phyloP scores from a whole-genome alignment of 2,113 vertebrate species.

The Trichechus manatus region DNA sequence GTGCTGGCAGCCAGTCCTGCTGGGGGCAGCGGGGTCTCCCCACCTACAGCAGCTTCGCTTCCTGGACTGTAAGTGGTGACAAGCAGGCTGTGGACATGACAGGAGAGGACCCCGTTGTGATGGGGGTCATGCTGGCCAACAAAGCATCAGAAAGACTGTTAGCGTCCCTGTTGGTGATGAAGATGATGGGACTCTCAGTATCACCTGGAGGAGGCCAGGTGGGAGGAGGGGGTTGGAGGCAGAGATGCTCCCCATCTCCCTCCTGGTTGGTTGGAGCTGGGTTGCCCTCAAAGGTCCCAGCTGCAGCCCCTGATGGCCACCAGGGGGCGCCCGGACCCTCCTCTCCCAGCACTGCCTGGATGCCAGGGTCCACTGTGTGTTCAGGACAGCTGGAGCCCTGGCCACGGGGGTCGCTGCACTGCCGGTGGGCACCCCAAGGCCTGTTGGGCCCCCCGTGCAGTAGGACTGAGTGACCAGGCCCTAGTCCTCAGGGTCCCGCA shows the following conservation, averaged over 20 bases:
- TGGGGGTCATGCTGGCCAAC: too few relatives aligned
- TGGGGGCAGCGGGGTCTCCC: background rate
- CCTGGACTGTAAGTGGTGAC: background rate
- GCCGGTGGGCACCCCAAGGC: background rate
- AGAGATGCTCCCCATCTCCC: accelerated
- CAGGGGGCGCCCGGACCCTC: background rate
- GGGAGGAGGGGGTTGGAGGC: background rate
- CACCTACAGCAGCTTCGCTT: background rate
- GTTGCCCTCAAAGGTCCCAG: background rate
- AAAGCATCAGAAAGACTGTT: background rate
- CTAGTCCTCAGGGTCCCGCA: background rate
- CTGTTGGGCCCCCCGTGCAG: background rate
- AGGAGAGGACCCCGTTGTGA: background rate
- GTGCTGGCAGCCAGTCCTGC: background rate
- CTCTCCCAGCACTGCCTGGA: accelerated
- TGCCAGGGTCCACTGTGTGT: background rate
- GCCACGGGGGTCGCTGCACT: background rate
- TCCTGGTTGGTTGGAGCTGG: too few relatives aligned
- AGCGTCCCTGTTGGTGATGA: background rate
- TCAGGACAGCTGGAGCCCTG: accelerated
- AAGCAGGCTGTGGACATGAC: background rate
- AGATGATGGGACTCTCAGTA: background rate
- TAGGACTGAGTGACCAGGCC: background rate
- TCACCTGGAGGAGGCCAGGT: background rate
- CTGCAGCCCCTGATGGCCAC: background rate